Conservation (phyloP, 2,888 invertebrate genomes). For the Hydropsyche betteni region DNA sequence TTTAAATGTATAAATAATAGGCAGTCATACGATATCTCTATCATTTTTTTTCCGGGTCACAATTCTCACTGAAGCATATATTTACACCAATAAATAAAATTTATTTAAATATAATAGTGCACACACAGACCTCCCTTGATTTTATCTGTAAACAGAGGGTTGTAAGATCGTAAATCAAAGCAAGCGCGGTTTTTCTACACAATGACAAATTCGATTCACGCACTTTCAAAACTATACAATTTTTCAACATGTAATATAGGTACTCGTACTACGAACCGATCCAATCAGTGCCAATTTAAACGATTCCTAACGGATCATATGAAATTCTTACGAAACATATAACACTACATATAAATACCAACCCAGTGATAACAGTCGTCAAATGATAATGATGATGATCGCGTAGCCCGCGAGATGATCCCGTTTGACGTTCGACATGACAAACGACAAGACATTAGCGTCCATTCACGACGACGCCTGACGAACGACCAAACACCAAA, state of each 20-base stretch:
- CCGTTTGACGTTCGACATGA: constrained; percentile 33
- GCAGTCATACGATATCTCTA: not conserved
- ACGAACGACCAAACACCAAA: too few species aligned
- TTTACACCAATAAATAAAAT: constrained; percentile 29
- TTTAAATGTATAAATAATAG: not conserved
- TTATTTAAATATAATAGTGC: constrained; percentile 29
- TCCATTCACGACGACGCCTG: constrained; percentile 27
- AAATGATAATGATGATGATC: too few species aligned
- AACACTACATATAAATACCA: too few species aligned
- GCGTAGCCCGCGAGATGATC: constrained; percentile 10
- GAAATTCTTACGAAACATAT: too few species aligned
- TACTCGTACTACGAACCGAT: too few species aligned
- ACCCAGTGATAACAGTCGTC: too few species aligned
- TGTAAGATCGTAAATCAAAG: constrained; percentile 20
- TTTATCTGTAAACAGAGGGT: not conserved
- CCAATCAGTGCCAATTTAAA: too few species aligned
- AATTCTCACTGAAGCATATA: constrained; percentile 9
- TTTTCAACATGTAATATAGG: too few species aligned
- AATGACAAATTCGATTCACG: too few species aligned
- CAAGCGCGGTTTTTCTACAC: too few species aligned
- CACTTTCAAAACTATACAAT: too few species aligned
- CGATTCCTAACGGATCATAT: too few species aligned
- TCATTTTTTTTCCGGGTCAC: not conserved
- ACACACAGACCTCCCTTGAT: constrained; percentile 16
- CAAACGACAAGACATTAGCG: constrained; percentile 30